A percentile compares a stretch with the other conserved stretches of the same genome.
Evolutionary conservation across 2,888 invertebrate genomes (phyloP).

Genomic region (Tanypteryx hageni): DNA sequence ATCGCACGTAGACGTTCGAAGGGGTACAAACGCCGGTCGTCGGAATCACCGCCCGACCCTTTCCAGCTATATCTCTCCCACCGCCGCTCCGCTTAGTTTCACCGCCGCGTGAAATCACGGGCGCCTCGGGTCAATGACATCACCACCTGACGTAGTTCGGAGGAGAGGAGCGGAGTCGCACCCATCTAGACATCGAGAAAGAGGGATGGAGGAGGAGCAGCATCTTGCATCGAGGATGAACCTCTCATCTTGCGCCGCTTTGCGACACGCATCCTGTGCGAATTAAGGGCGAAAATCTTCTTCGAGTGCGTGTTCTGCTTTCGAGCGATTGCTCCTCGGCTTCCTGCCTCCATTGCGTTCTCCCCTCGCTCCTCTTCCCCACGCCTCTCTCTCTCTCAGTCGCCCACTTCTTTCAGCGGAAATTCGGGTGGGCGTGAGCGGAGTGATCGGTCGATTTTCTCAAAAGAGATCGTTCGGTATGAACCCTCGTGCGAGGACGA

Average conservation of each 20-base stretch:
- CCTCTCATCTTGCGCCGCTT: background rate
- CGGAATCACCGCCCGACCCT: background rate
- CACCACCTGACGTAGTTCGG: constrained; percentile 52
- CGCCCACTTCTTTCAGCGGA: background rate
- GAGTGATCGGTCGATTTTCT: background rate
- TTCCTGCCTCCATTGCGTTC: constrained; percentile 45
- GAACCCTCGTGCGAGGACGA: background rate
- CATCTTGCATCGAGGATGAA: background rate
- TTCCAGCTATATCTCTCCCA: background rate
- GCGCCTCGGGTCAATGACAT: constrained; percentile 58
- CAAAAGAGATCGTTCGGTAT: background rate
- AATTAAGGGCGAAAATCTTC: constrained; percentile 23
- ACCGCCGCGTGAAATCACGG: constrained; percentile 31
- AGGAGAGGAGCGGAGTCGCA: constrained; percentile 39
- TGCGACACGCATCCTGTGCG: background rate
- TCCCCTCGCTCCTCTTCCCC: background rate
- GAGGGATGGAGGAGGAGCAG: too few species aligned
- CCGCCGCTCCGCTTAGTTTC: background rate
- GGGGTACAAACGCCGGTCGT: background rate
- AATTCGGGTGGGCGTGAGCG: background rate
- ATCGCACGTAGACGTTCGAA: background rate
- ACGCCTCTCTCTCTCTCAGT: background rate
- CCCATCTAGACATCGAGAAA: constrained; percentile 12
- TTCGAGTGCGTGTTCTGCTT: constrained; percentile 37
- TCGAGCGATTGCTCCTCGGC: constrained; percentile 41